phyloP scores from a whole-genome alignment of 2,797 vertebrate species.

The Euthynnus affinis region DNA sequence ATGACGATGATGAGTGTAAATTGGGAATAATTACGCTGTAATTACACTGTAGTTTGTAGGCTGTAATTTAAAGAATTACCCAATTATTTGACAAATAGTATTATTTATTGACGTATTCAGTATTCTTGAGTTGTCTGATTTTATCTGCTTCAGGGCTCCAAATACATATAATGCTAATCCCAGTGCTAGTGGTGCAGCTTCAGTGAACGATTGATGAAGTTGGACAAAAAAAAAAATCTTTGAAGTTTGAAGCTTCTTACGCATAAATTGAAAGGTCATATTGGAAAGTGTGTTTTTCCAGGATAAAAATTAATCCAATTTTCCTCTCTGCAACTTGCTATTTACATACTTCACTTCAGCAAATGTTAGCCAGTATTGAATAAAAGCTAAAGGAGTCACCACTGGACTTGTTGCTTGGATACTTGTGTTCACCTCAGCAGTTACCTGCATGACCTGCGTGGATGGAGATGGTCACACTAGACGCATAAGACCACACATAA shows the following conservation, averaged over 20 bases:
- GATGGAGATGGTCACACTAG: constrained; percentile 74
- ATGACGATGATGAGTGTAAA: too few relatives aligned
- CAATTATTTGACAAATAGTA: not conserved
- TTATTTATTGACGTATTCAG: not conserved
- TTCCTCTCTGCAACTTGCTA: constrained; percentile 54
- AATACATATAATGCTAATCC: too few relatives aligned
- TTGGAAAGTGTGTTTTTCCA: not conserved
- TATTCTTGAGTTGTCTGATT: too few relatives aligned
- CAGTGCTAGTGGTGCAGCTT: too few relatives aligned
- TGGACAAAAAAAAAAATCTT: not conserved
- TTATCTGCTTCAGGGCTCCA: too few relatives aligned
- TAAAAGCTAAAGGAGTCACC: constrained; percentile 78
- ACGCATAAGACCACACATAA: constrained; percentile 17
- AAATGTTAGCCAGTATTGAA: constrained; percentile 80
- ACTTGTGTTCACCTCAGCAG: constrained; percentile 75
- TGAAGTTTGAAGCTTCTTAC: not conserved
- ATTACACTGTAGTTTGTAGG: too few relatives aligned
- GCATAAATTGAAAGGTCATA: not conserved
- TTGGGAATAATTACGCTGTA: too few relatives aligned
- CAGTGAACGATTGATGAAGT: not conserved
- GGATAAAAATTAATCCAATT: not conserved
- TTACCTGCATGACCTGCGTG: constrained; percentile 62
- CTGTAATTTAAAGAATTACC: too few relatives aligned
- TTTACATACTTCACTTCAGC: constrained; percentile 78
- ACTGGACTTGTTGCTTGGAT: constrained; percentile 70